Conservation (phyloP, 1,140 invertebrate species). For the Rhagoletis pomonella region DNA sequence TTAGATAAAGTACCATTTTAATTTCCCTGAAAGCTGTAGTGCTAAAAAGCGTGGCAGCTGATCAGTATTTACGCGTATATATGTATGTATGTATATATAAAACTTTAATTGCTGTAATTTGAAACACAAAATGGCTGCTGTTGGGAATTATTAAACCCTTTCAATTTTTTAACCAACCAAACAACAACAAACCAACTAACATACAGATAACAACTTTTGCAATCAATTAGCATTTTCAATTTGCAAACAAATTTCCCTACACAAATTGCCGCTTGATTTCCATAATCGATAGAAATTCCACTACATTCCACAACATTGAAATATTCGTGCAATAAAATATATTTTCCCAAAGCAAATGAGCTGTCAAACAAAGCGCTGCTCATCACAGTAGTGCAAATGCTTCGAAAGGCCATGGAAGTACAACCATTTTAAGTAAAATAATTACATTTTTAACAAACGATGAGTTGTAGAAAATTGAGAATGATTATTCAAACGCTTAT, state of each 20-base stretch:
- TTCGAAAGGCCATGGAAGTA: conserved; percentile 30
- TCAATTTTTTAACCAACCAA: too few relatives aligned
- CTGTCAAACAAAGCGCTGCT: neutral
- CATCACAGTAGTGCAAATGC: conserved; percentile 33
- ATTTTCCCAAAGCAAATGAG: conserved; percentile 29
- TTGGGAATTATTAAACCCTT: too few relatives aligned
- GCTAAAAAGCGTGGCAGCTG: too few relatives aligned
- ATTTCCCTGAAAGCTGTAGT: too few relatives aligned
- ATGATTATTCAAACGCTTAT: conserved; percentile 44
- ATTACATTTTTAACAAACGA: conserved; percentile 52
- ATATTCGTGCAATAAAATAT: conserved; percentile 41
- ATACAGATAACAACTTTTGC: neutral
- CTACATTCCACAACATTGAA: conserved; percentile 21
- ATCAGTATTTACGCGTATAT: too few relatives aligned
- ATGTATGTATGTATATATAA: too few relatives aligned
- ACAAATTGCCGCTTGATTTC: conserved; percentile 36
- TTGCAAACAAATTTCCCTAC: neutral
- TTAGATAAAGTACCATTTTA: too few relatives aligned
- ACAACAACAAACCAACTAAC: neutral
- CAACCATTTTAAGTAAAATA: conserved; percentile 49
- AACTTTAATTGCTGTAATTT: too few relatives aligned
- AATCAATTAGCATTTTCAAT: conserved; percentile 36
- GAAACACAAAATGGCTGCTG: too few relatives aligned
- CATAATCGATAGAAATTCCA: conserved; percentile 16
- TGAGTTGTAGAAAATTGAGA: conserved; percentile 49